Evolutionary conservation across 1,140 invertebrate genomes (phyloP), one percentile per base, ranked within the genome.

Genomic region (Brachionus calyciflorus): DNA sequence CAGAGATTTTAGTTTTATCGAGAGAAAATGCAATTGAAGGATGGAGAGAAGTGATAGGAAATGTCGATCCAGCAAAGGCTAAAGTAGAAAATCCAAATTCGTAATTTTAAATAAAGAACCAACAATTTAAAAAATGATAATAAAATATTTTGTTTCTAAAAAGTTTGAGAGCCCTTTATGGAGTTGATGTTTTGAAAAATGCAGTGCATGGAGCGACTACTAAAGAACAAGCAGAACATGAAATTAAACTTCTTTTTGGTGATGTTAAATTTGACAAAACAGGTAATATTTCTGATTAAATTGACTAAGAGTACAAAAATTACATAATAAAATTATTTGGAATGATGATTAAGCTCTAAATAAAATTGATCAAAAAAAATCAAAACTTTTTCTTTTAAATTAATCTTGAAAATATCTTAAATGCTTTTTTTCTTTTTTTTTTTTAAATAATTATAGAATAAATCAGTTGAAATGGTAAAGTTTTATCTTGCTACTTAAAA

Each of bases 1-100:
- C 83, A 10, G 78, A 81, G 53, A 82, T 85, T 70, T 83, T 85
- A 82, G 82, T 85, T 44, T 79, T 85, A 21, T 81, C 83, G 41
- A 69, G 81, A 80, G 82, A 85, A 78, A 81, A 81, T 79, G 84
- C 84, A 37, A 81, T 85, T 19, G 78, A 81, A 24, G 82, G 82
- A 14, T 85, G 83, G 84, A 78, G 83, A 70, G 70, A 79, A n/a
- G 19, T 81, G 37, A 82, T 85, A 49, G 84, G 84, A 41, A 81
- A 82, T 14, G 82, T 80, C 41, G 82, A 85, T 76, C 84, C 84
- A 17, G 78, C 79, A 40, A 69, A 82, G 53, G 84, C 84, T 4
- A 84, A 83, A 78, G 78, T 79, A 73, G 78, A 80, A 53, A 77
- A 79, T 28, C 83, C 83, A 49, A 79, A 84, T 2, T 78, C 80